These are phyloP conservation scores for Pyrocephalus nanus DNA, from an alignment of 2,797 vertebrate genomes.

Conservation along the genomic window DNA sequence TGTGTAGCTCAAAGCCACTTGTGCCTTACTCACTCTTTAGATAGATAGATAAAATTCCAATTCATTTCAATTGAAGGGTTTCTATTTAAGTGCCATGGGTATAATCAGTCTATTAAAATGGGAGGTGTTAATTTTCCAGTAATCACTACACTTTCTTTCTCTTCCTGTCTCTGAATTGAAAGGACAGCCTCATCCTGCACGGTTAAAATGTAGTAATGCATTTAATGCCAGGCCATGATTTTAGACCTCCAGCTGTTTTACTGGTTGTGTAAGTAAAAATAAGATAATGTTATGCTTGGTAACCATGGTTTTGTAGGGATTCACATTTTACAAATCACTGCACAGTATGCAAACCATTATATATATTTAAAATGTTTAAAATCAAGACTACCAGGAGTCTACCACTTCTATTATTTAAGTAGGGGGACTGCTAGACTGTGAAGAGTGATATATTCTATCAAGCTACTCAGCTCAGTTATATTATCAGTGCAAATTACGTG, in stretches of 20 bases:
- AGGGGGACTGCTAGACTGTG: constrained; percentile 67
- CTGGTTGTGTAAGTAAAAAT: constrained; percentile 84
- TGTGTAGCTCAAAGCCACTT: constrained; percentile 19
- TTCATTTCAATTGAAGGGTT: constrained; percentile 54
- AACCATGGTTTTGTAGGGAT: constrained; percentile 77
- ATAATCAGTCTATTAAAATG: constrained; percentile 69
- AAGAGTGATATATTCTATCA: constrained; percentile 52
- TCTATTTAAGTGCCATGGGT: constrained; percentile 49
- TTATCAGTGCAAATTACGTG: constrained; percentile 56
- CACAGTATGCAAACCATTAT: constrained; percentile 78
- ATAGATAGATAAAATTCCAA: constrained; percentile 39
- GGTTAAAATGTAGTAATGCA: constrained; percentile 73
- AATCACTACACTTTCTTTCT: constrained; percentile 62
- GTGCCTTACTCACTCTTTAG: neutral
- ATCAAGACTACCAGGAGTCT: constrained; percentile 66
- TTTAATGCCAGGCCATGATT: constrained; percentile 75
- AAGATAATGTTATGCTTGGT: constrained; percentile 80
- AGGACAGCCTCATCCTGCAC: constrained; percentile 68
- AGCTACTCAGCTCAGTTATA: constrained; percentile 8
- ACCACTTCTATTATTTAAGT: constrained; percentile 70
- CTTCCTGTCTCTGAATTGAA: constrained; percentile 47
- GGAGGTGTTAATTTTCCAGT: constrained; percentile 75
- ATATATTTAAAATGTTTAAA: constrained; percentile 76
- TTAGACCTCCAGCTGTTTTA: constrained; percentile 82
- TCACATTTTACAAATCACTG: constrained; percentile 81